Conservation (phyloP, 2,888 invertebrate species). For the Oxycera nigricornis region DNA sequence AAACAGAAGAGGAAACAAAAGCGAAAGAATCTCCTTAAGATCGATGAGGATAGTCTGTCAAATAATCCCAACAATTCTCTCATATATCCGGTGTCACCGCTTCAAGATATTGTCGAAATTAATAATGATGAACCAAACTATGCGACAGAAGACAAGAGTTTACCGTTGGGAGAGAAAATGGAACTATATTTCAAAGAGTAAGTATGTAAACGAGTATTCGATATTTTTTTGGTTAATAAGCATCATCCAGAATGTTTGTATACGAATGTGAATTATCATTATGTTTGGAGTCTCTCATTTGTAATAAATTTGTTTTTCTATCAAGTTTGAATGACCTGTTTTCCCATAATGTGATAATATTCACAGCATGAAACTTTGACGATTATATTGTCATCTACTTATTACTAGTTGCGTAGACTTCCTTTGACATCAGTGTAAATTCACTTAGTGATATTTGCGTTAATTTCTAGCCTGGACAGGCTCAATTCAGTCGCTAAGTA, state of each 20-base stretch:
- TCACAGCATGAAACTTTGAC: too few relatives aligned
- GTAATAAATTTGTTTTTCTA: neutral
- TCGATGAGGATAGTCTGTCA: neutral
- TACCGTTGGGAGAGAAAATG: neutral
- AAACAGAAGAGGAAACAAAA: neutral
- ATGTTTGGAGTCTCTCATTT: neutral
- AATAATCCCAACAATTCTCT: neutral
- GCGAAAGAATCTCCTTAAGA: neutral
- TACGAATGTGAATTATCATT: neutral
- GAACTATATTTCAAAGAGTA: constrained; percentile 1
- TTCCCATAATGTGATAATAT: neutral
- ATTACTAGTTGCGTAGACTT: too few relatives aligned
- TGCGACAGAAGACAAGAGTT: neutral
- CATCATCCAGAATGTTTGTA: neutral
- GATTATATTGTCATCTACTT: too few relatives aligned
- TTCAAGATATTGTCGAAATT: neutral
- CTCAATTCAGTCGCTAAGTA: too few relatives aligned
- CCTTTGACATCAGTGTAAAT: too few relatives aligned
- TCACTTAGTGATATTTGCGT: too few relatives aligned
- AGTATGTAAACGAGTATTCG: neutral
- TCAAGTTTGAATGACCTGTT: neutral
- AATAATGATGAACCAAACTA: neutral
- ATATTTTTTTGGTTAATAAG: neutral
- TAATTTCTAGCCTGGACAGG: too few relatives aligned
- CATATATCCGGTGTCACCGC: neutral